These are phyloP conservation scores for Tricholaema leucomelas DNA, from an alignment of 2,113 vertebrate genomes.

Conservation along the genomic window DNA sequence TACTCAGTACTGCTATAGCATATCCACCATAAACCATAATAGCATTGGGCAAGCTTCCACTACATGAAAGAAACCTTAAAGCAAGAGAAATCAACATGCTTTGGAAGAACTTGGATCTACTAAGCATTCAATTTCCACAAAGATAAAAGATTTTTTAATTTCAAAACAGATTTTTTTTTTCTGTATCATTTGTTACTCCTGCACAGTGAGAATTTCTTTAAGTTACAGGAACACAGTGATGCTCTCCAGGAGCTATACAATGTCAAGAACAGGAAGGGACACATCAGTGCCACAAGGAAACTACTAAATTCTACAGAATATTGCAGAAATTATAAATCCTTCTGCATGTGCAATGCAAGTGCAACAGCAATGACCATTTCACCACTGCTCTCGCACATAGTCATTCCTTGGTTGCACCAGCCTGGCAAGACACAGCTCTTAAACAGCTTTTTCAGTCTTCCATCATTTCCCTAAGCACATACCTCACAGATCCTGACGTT, in stretches of 20 bases:
- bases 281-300: background rate
- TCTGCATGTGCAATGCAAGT: background rate
- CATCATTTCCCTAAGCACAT: rapidly evolving
- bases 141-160: background rate
- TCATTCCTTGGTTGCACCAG: background rate
- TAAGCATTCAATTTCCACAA: background rate
- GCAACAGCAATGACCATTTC: background rate
- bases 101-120: background rate
- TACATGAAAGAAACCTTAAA: background rate
- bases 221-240: background rate
- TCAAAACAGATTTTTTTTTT: background rate
- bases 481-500: background rate
- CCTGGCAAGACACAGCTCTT: background rate
- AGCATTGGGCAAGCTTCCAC: background rate
- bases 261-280: background rate
- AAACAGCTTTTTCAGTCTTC: background rate
- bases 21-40: background rate
- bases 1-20: background rate
- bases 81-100: background rate
- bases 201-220: background rate
- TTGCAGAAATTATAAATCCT: background rate
- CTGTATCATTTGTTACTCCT: background rate
- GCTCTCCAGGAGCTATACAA: background rate
- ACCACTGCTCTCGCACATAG: background rate
- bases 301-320: background rate